phyloP scores from a whole-genome alignment of 2,888 invertebrate species.

The Anaspis maculata region DNA sequence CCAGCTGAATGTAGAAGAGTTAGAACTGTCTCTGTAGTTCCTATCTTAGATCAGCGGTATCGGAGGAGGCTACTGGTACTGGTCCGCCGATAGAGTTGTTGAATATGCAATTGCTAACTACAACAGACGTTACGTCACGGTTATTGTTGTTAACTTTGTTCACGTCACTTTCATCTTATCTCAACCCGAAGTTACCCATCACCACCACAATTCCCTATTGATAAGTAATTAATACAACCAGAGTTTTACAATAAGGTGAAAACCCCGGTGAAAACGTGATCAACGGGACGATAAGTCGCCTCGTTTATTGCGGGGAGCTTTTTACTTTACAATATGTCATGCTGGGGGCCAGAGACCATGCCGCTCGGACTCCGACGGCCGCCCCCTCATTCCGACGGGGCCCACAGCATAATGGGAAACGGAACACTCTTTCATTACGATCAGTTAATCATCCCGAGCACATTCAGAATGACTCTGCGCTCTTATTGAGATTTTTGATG shows the following conservation, averaged over 20 bases:
- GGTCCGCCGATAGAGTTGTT: conserved; percentile 18
- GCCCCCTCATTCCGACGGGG: no score
- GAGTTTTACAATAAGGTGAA: neutral
- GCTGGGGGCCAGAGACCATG: conserved; percentile 4
- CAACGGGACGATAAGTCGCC: neutral
- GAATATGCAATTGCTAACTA: no score
- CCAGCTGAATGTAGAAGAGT: conserved; percentile 15
- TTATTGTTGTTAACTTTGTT: conserved; percentile 16
- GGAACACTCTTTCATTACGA: conserved; percentile 24
- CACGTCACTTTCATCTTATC: conserved; percentile 17
- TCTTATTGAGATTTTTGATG: conserved; percentile 25
- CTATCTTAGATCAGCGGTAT: conserved; percentile 16
- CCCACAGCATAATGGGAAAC: conserved; percentile 13
- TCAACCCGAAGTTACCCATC: conserved; percentile 12
- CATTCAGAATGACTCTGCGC: conserved; percentile 24
- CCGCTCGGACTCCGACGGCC: conserved; percentile 4
- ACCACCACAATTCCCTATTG: conserved; percentile 6
- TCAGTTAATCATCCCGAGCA: conserved; percentile 24
- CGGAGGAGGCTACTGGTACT: conserved; percentile 12
- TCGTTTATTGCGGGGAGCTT: conserved; percentile 5
- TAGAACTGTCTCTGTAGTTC: conserved; percentile 18
- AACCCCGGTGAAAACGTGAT: neutral
- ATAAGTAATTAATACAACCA: conserved; percentile 6
- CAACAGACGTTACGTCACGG: conserved; percentile 18
- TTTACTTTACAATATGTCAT: conserved; percentile 5